These are phyloP conservation scores for Gorsachius goisagi DNA, from an alignment of 2,113 vertebrate species.

Conservation along the genomic window DNA sequence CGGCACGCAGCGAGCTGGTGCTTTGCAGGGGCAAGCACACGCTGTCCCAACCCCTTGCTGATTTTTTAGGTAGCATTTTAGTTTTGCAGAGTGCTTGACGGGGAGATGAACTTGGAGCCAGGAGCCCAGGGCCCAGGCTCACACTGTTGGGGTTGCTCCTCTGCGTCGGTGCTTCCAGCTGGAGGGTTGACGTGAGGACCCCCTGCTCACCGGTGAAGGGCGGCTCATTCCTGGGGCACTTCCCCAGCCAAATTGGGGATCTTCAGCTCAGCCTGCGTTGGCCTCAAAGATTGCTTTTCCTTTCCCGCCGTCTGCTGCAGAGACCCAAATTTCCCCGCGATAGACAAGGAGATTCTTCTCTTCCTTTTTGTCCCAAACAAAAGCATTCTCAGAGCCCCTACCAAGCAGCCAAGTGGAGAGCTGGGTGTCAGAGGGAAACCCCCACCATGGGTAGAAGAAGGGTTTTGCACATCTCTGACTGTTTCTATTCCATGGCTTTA, in stretches of 20 bases:
- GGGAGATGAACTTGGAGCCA: neutral
- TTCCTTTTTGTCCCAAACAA: neutral
- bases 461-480: neutral
- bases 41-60: neutral
- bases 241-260: neutral
- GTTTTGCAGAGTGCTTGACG: neutral
- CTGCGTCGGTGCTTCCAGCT: neutral
- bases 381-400: neutral
- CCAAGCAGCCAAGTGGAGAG: neutral
- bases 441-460: neutral
- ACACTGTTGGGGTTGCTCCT: neutral
- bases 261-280: neutral
- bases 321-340: neutral
- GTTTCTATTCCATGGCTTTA: neutral
- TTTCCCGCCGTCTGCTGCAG: neutral
- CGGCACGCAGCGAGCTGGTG: neutral
- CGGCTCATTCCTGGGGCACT: neutral
- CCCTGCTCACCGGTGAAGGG: accelerated
- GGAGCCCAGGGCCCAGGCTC: neutral
- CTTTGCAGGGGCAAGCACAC: neutral
- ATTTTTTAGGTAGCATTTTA: neutral
- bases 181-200: neutral
- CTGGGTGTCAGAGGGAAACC: neutral
- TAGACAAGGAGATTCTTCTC: no score
- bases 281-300: neutral